These are phyloP conservation scores for Tupaia tana DNA, from an alignment of 2,113 vertebrate species.

Conservation along the genomic window DNA sequence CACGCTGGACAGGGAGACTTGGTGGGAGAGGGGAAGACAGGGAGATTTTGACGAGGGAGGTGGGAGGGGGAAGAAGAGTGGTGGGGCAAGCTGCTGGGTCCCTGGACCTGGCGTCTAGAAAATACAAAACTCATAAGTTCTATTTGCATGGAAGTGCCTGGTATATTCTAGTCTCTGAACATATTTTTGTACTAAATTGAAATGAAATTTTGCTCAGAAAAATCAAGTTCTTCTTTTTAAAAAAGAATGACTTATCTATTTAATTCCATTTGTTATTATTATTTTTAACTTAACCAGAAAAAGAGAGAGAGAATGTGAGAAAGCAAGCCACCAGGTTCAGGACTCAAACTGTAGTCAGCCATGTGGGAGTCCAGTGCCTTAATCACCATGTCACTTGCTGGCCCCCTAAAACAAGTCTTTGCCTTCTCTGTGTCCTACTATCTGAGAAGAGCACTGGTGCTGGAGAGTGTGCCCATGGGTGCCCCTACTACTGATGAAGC, in stretches of 20 bases:
- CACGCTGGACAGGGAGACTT: not conserved
- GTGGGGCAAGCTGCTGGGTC: not conserved
- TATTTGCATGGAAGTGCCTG: not conserved
- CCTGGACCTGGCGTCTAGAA: not conserved
- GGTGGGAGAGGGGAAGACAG: not conserved
- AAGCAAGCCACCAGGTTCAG: too few relatives aligned
- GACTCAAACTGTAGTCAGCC: too few relatives aligned
- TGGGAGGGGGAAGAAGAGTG: not conserved
- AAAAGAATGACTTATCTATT: too few relatives aligned
- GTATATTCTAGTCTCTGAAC: not conserved
- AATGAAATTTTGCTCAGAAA: conserved; percentile 8
- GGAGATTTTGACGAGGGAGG: not conserved
- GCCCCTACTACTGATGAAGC: not conserved
- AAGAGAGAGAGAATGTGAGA: too few relatives aligned
- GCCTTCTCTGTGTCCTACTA: not conserved
- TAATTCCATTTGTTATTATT: too few relatives aligned
- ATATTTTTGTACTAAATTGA: not conserved
- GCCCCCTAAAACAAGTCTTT: not conserved
- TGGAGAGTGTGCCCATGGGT: not conserved
- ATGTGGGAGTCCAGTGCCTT: too few relatives aligned
- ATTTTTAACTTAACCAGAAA: too few relatives aligned
- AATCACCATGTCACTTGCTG: too few relatives aligned
- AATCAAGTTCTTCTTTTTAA: not conserved
- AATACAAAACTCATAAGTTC: not conserved
- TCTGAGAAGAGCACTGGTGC: not conserved